Conservation (phyloP, 2,113 vertebrate genomes). For the Bucco capensis region DNA sequence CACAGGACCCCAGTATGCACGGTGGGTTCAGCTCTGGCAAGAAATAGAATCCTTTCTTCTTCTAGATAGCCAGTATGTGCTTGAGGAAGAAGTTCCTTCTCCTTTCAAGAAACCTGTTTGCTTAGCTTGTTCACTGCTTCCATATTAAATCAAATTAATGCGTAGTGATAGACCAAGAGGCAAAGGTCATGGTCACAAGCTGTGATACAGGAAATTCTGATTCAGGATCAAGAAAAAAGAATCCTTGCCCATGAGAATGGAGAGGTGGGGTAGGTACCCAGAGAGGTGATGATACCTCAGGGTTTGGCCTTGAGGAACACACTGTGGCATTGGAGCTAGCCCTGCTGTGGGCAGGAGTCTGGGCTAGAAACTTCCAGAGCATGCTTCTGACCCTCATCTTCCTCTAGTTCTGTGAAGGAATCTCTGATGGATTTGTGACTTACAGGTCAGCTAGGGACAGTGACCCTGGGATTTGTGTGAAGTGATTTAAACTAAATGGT, state of each 20-base stretch:
- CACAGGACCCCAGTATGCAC: slow-evolving; percentile 84
- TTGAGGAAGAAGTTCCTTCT: background rate
- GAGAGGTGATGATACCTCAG: background rate
- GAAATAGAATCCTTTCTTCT: background rate
- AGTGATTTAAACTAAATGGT: background rate
- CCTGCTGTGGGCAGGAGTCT: background rate
- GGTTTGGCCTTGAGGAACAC: background rate
- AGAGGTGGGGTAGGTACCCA: background rate
- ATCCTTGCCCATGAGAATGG: background rate
- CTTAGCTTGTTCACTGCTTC: background rate
- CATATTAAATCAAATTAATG: background rate
- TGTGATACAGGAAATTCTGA: background rate
- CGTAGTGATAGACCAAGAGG: background rate
- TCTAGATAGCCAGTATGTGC: fast-evolving
- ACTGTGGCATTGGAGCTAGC: background rate
- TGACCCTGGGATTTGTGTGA: background rate
- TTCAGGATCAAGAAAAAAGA: background rate
- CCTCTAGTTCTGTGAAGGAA: background rate
- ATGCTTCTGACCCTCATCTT: background rate
- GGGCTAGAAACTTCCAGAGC: background rate
- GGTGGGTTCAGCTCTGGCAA: slow-evolving; percentile 66
- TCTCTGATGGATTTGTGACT: background rate
- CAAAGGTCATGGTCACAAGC: background rate
- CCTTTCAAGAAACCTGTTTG: background rate
- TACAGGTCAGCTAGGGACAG: background rate